Conservation (phyloP, 2,797 vertebrate genomes). For the Cuculus canorus region DNA sequence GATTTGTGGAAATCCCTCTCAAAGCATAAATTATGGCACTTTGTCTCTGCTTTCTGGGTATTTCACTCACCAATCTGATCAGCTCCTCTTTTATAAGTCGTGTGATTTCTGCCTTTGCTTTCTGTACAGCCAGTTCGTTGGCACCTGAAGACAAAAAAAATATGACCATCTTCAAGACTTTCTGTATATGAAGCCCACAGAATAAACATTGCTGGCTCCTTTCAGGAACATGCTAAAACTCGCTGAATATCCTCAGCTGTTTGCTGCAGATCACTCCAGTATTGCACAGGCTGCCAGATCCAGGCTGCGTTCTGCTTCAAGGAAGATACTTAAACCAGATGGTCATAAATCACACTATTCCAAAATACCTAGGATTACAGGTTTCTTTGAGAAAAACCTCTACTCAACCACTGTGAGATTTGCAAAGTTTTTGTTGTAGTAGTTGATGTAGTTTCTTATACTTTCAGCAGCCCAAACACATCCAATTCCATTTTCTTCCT, state of each 20-base stretch:
- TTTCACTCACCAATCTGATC: conserved; percentile 91
- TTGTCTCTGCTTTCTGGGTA: neutral
- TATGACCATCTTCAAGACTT: neutral
- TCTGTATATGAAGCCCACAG: neutral
- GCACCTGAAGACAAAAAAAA: conserved; percentile 81
- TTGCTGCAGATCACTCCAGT: neutral
- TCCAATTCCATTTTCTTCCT: neutral
- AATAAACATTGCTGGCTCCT: neutral
- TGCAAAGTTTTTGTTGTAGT: neutral
- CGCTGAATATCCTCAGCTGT: neutral
- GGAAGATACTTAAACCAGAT: neutral
- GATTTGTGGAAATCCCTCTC: neutral
- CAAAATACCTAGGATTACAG: neutral
- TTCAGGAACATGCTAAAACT: neutral
- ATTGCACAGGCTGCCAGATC: neutral
- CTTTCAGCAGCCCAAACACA: neutral
- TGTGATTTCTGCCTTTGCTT: conserved; percentile 98
- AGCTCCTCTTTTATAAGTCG: conserved; percentile 98
- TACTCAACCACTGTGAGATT: neutral
- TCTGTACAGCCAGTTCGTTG: conserved; percentile 96
- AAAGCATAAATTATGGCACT: neutral
- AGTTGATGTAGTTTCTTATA: neutral
- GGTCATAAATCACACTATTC: neutral
- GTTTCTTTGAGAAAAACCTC: neutral
- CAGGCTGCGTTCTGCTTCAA: neutral